phyloP scores from a whole-genome alignment of 2,888 invertebrate genomes.

The Amblyjoppa fuscipennis region DNA sequence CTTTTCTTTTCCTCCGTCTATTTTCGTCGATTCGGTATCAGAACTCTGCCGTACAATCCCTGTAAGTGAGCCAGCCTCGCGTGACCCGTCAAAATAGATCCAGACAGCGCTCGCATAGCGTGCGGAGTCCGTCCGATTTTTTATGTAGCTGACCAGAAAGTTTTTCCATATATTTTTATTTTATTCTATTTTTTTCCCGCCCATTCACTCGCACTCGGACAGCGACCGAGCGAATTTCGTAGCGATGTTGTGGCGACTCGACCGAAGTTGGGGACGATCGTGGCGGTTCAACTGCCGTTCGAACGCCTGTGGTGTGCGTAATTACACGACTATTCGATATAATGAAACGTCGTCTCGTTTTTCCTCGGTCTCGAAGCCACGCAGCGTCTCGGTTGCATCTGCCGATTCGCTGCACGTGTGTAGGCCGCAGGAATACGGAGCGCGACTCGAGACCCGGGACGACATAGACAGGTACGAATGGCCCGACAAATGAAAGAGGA shows the following conservation, averaged over 20 bases:
- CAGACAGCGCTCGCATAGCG: background rate
- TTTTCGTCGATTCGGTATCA: background rate
- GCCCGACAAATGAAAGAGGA: slow-evolving; percentile 47
- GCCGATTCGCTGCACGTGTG: slow-evolving; percentile 67
- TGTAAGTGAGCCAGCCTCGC: slow-evolving; percentile 6
- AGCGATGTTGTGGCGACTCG: background rate
- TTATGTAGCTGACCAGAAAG: background rate
- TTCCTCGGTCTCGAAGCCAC: slow-evolving; percentile 23
- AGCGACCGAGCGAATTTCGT: background rate
- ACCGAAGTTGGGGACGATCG: slow-evolving; percentile 36
- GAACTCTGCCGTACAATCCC: background rate
- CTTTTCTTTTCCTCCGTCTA: background rate
- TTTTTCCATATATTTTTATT: background rate
- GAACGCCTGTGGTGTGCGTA: slow-evolving; percentile 64
- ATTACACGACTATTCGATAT: slow-evolving; percentile 83
- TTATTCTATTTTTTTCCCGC: background rate
- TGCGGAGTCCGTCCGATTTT: background rate
- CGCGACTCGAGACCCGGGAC: slow-evolving; percentile 55
- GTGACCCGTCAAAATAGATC: slow-evolving; percentile 28
- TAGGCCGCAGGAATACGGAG: slow-evolving; percentile 30
- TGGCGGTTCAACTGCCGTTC: slow-evolving; percentile 80
- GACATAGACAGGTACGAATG: slow-evolving; percentile 75
- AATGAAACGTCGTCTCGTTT: slow-evolving; percentile 64
- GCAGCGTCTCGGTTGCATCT: slow-evolving; percentile 72
- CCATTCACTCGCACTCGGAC: background rate